A percentile compares a stretch with the other conserved stretches of the same genome.
phyloP scores from a whole-genome alignment of 2,797 vertebrate species.

The Monodelphis domestica region DNA sequence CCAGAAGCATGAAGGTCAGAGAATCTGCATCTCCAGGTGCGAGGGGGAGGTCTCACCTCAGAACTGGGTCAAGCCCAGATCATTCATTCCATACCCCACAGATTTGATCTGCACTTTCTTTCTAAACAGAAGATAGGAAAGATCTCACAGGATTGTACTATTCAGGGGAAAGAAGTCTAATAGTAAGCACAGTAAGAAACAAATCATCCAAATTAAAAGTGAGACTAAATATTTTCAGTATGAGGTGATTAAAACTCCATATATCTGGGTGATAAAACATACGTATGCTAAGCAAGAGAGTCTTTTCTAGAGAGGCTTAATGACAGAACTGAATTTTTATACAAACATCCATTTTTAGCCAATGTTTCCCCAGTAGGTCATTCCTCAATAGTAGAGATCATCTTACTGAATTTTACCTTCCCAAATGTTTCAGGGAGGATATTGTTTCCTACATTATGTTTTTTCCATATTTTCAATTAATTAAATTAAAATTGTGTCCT shows the following conservation, averaged over 20 bases:
- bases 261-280: background rate
- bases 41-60: background rate
- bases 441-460: background rate
- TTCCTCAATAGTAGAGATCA: background rate
- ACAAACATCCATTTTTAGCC: background rate
- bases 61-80: background rate
- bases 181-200: background rate
- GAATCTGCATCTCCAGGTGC: background rate
- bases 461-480: background rate
- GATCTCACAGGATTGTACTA: background rate
- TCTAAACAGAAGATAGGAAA: background rate
- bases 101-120: background rate
- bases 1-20: background rate
- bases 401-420: background rate
- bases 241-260: background rate
- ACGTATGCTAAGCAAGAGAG: background rate
- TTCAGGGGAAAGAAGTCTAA: background rate
- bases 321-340: background rate
- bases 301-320: background rate
- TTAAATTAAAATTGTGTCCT: background rate
- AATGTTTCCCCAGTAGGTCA: background rate
- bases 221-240: background rate
- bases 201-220: background rate
- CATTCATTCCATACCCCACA: background rate
- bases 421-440: background rate